Percentiles rank a stretch among this genome's conserved stretches.
These are phyloP conservation scores for Anastrepha ludens DNA, from an alignment of 1,140 invertebrate species.

Conservation along the genomic window DNA sequence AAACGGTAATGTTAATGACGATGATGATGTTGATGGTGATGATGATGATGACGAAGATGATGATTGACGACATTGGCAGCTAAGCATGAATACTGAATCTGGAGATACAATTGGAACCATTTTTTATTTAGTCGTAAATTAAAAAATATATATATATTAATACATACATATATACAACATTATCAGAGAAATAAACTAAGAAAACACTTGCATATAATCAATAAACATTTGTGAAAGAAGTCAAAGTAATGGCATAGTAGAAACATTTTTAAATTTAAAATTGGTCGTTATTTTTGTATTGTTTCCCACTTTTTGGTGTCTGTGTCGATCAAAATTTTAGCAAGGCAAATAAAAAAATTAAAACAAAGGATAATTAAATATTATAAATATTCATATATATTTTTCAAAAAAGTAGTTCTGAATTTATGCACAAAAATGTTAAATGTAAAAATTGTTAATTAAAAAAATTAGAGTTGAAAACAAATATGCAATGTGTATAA, in stretches of 20 bases:
- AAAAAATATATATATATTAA: neutral
- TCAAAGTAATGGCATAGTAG: neutral
- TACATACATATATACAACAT: no score
- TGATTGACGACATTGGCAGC: slow-evolving; percentile 37
- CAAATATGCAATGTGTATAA: neutral
- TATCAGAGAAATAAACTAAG: neutral
- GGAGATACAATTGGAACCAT: neutral
- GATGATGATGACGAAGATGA: neutral
- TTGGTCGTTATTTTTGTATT: neutral
- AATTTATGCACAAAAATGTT: slow-evolving; percentile 36
- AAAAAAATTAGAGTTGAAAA: slow-evolving; percentile 9
- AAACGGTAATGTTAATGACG: neutral
- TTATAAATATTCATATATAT: neutral
- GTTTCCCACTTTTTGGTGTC: slow-evolving; percentile 2
- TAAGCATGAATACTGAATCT: slow-evolving; percentile 45
- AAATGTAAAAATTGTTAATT: slow-evolving; percentile 24
- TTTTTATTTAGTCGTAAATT: neutral
- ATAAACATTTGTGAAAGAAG: slow-evolving; percentile 10
- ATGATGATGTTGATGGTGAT: neutral
- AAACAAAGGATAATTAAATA: slow-evolving; percentile 19
- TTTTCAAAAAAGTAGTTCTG: neutral
- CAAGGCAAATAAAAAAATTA: neutral
- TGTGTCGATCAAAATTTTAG: slow-evolving; percentile 8
- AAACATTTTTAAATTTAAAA: neutral
- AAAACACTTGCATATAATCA: slow-evolving; percentile 23